Percentiles rank a stretch among this genome's conserved stretches.
phyloP scores from a whole-genome alignment of 2,113 vertebrate species.

The Dipodomys ordii region DNA sequence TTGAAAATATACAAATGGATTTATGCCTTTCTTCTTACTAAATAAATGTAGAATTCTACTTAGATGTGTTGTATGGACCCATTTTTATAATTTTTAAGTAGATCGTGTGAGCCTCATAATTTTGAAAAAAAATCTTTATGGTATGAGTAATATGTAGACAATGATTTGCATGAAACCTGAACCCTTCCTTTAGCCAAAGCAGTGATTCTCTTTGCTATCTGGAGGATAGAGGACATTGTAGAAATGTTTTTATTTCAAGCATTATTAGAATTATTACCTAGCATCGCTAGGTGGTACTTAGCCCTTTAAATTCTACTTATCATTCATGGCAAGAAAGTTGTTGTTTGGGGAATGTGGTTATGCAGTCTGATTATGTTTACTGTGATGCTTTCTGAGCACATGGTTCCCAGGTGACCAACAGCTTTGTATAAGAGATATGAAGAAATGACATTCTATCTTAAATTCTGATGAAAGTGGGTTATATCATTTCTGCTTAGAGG shows the following conservation, averaged over 20 bases:
- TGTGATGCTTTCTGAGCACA: not conserved
- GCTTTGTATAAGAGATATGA: not conserved
- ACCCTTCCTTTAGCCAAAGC: not conserved
- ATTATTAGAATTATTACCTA: not conserved
- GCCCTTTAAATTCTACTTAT: not conserved
- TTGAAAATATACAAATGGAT: not conserved
- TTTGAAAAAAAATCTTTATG: not conserved
- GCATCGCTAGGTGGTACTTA: not conserved
- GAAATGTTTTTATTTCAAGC: not conserved
- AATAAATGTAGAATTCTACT: conserved; percentile 1
- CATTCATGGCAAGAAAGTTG: not conserved
- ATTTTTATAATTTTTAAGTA: conserved; percentile 38
- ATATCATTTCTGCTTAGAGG: not conserved
- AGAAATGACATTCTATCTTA: not conserved
- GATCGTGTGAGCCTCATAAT: not conserved
- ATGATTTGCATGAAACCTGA: not conserved
- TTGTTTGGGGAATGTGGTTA: not conserved
- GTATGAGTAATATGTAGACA: not conserved
- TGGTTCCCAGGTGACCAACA: not conserved
- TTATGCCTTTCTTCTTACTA: not conserved
- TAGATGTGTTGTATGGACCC: not conserved
- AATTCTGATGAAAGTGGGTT: not conserved
- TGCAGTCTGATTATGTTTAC: not conserved
- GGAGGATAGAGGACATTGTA: not conserved
- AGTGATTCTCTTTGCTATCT: not conserved